These are phyloP conservation scores for Zaprionus kolodkinae DNA, from an alignment of 1,140 invertebrate species.

Conservation along the genomic window DNA sequence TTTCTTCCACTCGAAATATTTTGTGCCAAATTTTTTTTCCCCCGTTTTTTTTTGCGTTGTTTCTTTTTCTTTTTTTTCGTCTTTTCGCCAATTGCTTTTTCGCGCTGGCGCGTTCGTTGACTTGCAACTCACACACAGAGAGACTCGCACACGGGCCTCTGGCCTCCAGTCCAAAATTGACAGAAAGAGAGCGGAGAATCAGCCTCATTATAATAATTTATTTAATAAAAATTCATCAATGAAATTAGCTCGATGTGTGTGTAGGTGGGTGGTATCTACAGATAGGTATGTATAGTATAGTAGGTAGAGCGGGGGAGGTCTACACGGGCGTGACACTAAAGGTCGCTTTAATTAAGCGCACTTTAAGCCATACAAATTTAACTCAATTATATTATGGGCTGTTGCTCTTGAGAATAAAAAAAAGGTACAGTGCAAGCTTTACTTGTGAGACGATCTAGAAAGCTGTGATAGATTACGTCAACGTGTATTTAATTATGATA, in stretches of 20 bases:
- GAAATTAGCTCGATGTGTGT: conserved; percentile 62
- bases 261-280: conserved; percentile 44
- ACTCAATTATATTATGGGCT: conserved; percentile 40
- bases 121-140: conserved; percentile 15
- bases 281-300: too few relatives aligned
- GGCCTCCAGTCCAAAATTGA: conserved; percentile 11
- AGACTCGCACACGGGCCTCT: conserved; percentile 13
- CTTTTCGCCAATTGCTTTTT: conserved; percentile 22
- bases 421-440: not conserved
- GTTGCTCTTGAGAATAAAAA: not conserved
- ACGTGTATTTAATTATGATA: too few relatives aligned
- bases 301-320: not conserved
- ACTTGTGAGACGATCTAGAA: not conserved
- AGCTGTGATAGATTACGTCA: not conserved
- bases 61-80: conserved; percentile 8
- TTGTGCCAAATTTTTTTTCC: conserved; percentile 38
- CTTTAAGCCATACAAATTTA: conserved; percentile 56
- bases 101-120: conserved; percentile 41
- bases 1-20: conserved; percentile 34
- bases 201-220: conserved; percentile 74
- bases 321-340: conserved; percentile 66
- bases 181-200: not conserved
- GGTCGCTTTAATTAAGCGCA: conserved; percentile 75
- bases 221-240: conserved; percentile 80
- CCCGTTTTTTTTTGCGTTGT: conserved; percentile 19